Evolutionary conservation across 2,797 vertebrate genomes (phyloP).

Genomic region (Simalia tracyae): DNA sequence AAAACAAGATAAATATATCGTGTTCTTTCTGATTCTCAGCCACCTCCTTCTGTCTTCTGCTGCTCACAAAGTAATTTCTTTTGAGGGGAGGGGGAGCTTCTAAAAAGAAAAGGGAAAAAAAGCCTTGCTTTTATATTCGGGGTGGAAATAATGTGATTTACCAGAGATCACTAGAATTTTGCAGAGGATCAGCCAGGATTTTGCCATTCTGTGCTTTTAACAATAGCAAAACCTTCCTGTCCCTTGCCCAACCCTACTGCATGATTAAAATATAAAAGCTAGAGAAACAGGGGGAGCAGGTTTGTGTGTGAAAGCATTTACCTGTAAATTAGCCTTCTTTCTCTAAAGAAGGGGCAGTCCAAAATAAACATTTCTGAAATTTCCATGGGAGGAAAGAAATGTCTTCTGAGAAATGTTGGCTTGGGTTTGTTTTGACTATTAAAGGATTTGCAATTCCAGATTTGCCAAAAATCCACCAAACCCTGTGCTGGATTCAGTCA

Average conservation of each 20-base stretch:
- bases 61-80: background rate
- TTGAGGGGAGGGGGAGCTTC: background rate
- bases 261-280: background rate
- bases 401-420: background rate
- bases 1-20: background rate
- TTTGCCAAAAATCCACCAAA: too few species aligned
- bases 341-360: background rate
- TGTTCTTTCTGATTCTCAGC: background rate
- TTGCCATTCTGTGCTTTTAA: background rate
- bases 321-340: background rate
- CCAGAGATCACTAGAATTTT: background rate
- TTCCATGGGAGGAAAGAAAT: background rate
- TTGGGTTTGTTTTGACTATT: accelerated
- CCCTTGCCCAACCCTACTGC: background rate
- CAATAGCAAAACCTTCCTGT: background rate
- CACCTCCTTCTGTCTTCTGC: background rate
- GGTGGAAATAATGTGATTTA: background rate
- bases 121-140: background rate
- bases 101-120: background rate
- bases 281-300: background rate
- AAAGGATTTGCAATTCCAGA: background rate
- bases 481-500: too few species aligned
- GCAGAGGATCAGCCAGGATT: background rate
- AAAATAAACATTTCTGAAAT: background rate
- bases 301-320: background rate